phyloP scores from a whole-genome alignment of 1,140 invertebrate genomes.

The Dendrolimus kikuchii region DNA sequence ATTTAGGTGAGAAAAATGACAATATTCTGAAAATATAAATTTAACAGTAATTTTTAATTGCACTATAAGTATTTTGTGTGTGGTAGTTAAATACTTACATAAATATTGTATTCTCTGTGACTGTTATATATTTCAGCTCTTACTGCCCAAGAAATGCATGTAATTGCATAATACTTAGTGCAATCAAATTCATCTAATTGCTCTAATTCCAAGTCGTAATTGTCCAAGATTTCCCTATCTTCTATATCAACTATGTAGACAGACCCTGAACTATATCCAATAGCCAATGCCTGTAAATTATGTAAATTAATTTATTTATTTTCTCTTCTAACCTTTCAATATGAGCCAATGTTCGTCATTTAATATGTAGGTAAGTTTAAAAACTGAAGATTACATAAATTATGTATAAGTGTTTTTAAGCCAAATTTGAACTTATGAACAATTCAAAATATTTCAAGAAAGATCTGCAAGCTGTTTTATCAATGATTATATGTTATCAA shows the following conservation, averaged over 20 bases:
- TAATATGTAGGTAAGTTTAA: too few species aligned
- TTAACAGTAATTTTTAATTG: background rate
- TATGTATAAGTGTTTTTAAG: too few species aligned
- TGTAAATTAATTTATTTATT: too few species aligned
- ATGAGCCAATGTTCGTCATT: too few species aligned
- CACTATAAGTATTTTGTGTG: background rate
- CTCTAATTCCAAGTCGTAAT: constrained; percentile 71
- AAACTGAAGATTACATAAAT: too few species aligned
- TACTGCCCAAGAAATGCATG: constrained; percentile 75
- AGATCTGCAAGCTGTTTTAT: too few species aligned
- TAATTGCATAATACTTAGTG: constrained; percentile 52
- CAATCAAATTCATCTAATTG: constrained; percentile 51
- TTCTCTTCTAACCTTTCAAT: too few species aligned
- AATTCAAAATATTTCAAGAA: too few species aligned
- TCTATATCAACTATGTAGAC: constrained; percentile 89
- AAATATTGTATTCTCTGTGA: constrained; percentile 54
- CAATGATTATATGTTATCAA: too few species aligned
- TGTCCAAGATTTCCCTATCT: constrained; percentile 87
- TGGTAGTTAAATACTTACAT: constrained; percentile 42
- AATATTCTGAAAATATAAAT: background rate
- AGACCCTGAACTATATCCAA: constrained; percentile 78
- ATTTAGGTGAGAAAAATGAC: background rate
- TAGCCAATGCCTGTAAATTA: constrained; percentile 61
- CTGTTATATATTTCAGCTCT: constrained; percentile 53
- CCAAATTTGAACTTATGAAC: too few species aligned